A percentile compares a stretch with the other conserved stretches of the same genome.
Evolutionary conservation across 2,888 invertebrate species (phyloP).

Genomic region (Drosophila planitibia): DNA sequence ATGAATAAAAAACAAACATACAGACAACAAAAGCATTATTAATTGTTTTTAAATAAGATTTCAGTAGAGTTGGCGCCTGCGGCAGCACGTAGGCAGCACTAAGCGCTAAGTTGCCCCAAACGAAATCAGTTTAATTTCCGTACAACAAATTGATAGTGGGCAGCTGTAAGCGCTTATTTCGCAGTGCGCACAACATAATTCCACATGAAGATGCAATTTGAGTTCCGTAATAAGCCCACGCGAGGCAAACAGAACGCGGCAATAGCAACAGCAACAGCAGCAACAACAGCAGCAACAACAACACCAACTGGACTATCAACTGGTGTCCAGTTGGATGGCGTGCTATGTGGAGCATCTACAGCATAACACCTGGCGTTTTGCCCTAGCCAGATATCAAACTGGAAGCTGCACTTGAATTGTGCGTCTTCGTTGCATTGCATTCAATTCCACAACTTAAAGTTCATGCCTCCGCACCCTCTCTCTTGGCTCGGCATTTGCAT

Average conservation of each 20-base stretch:
- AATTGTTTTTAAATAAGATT: conserved; percentile 70
- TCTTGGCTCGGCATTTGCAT: conserved; percentile 59
- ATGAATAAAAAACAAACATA: not conserved
- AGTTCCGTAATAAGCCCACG: conserved; percentile 75
- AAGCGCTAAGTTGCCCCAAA: not conserved
- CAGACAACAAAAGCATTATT: conserved; percentile 52
- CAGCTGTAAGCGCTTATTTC: conserved; percentile 40
- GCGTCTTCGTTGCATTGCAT: conserved; percentile 40
- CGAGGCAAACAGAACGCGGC: conserved; percentile 23
- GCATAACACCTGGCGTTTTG: conserved; percentile 65
- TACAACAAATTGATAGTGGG: conserved; percentile 63
- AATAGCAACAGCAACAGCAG: conserved; percentile 36
- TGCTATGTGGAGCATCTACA: conserved; percentile 56
- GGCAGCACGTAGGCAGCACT: conserved; percentile 45
- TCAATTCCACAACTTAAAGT: conserved; percentile 30
- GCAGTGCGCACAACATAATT: conserved; percentile 26
- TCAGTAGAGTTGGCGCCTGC: conserved; percentile 62
- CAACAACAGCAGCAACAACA: conserved; percentile 46
- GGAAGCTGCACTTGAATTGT: conserved; percentile 62
- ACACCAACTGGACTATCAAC: conserved; percentile 59
- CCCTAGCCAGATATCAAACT: conserved; percentile 61
- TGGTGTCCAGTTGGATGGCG: conserved; percentile 46
- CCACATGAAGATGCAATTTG: conserved; percentile 63
- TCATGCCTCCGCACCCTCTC: conserved; percentile 4
- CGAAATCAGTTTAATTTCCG: conserved; percentile 62